Conservation (phyloP, 2,888 invertebrate genomes). For the Microplitis manilae region DNA sequence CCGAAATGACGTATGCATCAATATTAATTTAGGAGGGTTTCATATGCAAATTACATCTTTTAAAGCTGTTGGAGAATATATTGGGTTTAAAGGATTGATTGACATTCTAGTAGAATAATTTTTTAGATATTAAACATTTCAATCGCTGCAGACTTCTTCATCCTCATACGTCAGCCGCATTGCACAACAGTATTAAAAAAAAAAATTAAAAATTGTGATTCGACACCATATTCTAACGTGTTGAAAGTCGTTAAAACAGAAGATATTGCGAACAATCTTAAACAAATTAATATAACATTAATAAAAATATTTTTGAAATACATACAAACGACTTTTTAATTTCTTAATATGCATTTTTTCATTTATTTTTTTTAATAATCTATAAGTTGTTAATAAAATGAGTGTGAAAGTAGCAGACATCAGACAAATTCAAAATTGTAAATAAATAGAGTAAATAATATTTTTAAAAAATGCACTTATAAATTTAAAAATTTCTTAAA, state of each 20-base stretch:
- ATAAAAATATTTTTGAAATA: no score
- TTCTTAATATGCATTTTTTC: no score
- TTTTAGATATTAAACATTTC: constrained; percentile 63
- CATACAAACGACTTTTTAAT: no score
- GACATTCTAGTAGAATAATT: constrained; percentile 60
- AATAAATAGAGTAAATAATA: no score
- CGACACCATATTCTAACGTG: constrained; percentile 35
- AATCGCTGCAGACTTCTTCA: constrained; percentile 64
- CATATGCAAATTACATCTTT: constrained; percentile 57
- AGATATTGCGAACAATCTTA: constrained; percentile 42
- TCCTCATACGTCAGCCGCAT: constrained; percentile 55
- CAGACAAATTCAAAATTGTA: no score
- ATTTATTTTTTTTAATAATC: no score
- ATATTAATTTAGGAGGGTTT: constrained; percentile 63
- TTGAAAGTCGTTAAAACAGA: constrained; percentile 35
- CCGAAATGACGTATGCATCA: no score
- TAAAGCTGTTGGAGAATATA: constrained; percentile 62
- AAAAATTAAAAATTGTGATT: constrained; percentile 35
- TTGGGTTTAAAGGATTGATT: constrained; percentile 59
- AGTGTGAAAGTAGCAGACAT: no score
- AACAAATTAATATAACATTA: constrained; percentile 56
- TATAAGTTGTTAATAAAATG: no score
- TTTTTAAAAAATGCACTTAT: no score
- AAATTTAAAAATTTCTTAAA: no score
- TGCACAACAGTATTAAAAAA: constrained; percentile 56